phyloP scores from a whole-genome alignment of 2,797 vertebrate species.

The Dallia pectoralis region DNA sequence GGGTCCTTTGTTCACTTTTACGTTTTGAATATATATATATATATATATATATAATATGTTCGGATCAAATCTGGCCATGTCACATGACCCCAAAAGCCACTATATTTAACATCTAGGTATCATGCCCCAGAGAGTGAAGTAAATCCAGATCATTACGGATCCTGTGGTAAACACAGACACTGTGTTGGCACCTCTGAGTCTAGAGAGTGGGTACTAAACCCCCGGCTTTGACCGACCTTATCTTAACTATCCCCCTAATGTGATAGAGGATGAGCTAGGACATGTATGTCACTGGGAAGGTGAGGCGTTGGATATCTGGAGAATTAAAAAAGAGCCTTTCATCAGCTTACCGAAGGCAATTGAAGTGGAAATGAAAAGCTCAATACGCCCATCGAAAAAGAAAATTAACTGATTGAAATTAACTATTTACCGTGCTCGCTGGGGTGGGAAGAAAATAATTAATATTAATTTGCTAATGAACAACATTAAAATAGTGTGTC shows the following conservation, averaged over 20 bases:
- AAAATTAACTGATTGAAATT: background rate
- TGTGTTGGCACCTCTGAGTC: constrained; percentile 43
- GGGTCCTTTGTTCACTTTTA: too few species aligned
- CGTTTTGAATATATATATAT: too few species aligned
- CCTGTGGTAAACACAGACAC: constrained; percentile 22
- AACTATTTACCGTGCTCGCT: background rate
- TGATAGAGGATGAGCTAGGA: constrained; percentile 7
- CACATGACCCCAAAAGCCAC: too few species aligned
- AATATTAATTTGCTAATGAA: background rate
- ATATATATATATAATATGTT: too few species aligned
- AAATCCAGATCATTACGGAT: constrained; percentile 26
- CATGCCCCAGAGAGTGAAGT: constrained; percentile 12
- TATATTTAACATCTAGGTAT: background rate
- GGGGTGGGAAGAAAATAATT: background rate
- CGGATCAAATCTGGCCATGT: too few species aligned
- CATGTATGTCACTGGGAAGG: constrained; percentile 9
- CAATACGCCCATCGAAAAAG: constrained; percentile 20
- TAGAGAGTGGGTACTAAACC: constrained; percentile 26
- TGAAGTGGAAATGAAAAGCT: constrained; percentile 43
- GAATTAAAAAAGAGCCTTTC: constrained; percentile 27
- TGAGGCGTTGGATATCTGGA: constrained; percentile 26
- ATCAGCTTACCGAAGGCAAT: constrained; percentile 26
- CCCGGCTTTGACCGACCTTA: constrained; percentile 29
- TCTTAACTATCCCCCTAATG: constrained; percentile 47
- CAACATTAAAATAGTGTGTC: background rate